Base-by-base conservation (phyloP, 1,140 invertebrate species). In the Arion vulgaris region DNA sequence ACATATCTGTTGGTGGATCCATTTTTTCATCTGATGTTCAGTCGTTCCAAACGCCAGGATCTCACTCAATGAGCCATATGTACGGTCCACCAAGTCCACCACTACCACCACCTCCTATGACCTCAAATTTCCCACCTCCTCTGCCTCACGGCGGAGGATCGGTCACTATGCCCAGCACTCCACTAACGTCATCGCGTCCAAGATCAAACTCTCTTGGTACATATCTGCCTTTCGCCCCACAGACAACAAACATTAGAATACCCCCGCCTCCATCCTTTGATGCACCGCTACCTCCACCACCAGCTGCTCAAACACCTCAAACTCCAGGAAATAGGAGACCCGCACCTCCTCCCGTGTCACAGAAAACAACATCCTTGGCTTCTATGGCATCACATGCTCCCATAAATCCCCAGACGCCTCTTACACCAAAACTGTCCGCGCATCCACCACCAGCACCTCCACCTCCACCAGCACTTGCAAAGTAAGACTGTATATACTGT, bases 201-300 rank as follows among this genome's bases (percentile, higher is more conserved):
- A 17, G 77, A 28, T 79, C 77, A 5, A 79, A 79, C 57, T 78
- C 75, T 68, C 49, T 81, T 68, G 80, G 83, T 36, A 76, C 81
- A 38, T 75, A 72, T 75, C 75, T 69, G 32, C 80, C 73, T 69
- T 45, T 51, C 57, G n/a, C 78, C 36, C 41, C 77, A 32, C 81
- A 49, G 53, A 74, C 68, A n/a, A 71, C 84, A 53, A 79, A 23
- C 45, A 78, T 81, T 41, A 73, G 34, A 69, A 69, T 82, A 72
- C 81, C 81, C 62, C 41, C 69, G 4, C 75, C 80, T 62, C 80
- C 74, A 39, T 41, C 38, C 38, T 38, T 74, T 68, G 53, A 76
- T 5, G 32, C 77, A 26, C 77, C 77, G 38, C 32, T 32, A 13
- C 77, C 77, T 7, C 62, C 62, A 2, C 1, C 71, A 41, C 1